Evolutionary conservation across 2,797 vertebrate species (phyloP), one percentile per base, ranked within the genome.

Genomic region (Philypnodon macrostomus): DNA sequence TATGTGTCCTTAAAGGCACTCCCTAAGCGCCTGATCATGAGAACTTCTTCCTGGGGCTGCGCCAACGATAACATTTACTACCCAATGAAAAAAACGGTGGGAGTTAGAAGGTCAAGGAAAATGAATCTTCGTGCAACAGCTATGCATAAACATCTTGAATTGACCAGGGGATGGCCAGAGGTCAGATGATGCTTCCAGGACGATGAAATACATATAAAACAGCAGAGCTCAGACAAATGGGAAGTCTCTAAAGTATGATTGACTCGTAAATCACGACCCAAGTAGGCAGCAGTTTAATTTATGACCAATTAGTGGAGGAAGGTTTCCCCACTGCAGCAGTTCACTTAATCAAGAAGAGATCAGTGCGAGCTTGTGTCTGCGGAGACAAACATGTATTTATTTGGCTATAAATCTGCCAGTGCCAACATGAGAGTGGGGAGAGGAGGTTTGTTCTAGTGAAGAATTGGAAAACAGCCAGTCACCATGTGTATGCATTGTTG

Each of bases 21-120:
- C 39, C 67, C 62, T 48, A 30, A 58, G 29, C 19, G 8, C n/a
- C 33, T 44, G 49, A 61, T 50, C 60, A 46, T 39, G 31, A 44
- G 45, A 29, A 27, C 16, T 40, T 39, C 71, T 58, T 58, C 16
- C 23, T 31, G 8, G 26, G 7, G 4, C 12, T 14, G 58, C 67
- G 63, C 76, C 74, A 78, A 47, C 51, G 46, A 38, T 73, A 68
- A 70, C 44, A 53, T 32, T 23, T 5, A 16, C 35, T 19, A 10
- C n/a, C 31, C 48, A 2, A 38, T n/a, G 30, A 19, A 23, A 52
- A 17, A 53, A 47, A 14, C 3, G 4, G 23, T 30, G 27, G 41
- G n/a, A 53, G 34, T 31, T 14, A 13, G 10, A 16, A 54, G 45
- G 5, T 41, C 33, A 47, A 50, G 14, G n/a, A 49, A 19, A 39